These are phyloP conservation scores for Urocynchramus pylzowi DNA, from an alignment of 2,113 vertebrate genomes.

Conservation along the genomic window DNA sequence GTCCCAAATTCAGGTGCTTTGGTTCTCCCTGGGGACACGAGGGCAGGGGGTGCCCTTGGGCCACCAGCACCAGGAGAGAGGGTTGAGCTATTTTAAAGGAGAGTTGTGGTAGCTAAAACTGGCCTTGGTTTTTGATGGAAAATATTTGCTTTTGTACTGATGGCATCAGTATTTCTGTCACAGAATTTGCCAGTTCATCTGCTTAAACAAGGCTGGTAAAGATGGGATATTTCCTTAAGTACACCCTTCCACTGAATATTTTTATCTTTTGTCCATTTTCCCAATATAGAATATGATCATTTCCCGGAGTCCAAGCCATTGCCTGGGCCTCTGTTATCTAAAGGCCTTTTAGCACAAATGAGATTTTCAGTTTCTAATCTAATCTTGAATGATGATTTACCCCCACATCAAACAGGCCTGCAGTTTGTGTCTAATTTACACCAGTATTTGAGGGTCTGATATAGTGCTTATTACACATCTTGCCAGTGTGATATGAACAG, in stretches of 20 bases:
- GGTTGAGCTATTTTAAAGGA: not conserved
- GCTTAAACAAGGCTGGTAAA: not conserved
- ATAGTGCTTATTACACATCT: not conserved
- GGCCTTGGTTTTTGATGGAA: not conserved
- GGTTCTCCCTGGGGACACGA: rapidly evolving
- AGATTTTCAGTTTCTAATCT: not conserved
- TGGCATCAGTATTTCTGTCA: not conserved
- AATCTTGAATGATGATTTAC: not conserved
- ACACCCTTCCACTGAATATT: not conserved
- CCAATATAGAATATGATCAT: not conserved
- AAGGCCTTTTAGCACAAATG: not conserved
- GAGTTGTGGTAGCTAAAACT: not conserved
- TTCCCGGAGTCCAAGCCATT: not conserved
- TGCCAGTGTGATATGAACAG: not conserved
- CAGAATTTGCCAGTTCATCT: not conserved
- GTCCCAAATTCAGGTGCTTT: not conserved
- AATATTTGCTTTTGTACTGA: not conserved
- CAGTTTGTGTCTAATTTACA: not conserved
- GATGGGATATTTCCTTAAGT: not conserved
- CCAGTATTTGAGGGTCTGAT: not conserved
- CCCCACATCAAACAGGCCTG: not conserved
- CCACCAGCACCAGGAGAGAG: not conserved
- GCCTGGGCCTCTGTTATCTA: not conserved
- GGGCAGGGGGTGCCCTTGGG: not conserved
- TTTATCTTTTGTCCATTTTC: not conserved